Evolutionary conservation across 1,140 invertebrate genomes (phyloP).

Genomic region (Apis mellifera): DNA sequence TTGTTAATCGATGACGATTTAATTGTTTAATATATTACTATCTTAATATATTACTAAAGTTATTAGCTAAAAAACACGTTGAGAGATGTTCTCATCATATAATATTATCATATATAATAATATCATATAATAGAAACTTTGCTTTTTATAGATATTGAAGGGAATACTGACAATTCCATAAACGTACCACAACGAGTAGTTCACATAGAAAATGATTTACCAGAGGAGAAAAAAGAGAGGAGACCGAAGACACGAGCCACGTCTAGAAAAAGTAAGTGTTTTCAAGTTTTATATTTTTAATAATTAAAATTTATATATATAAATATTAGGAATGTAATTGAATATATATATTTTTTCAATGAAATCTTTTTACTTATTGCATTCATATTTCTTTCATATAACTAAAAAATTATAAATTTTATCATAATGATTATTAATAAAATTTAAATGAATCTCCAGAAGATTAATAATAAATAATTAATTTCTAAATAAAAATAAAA

Average conservation of each 20-base stretch:
- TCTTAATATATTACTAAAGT: too few species aligned
- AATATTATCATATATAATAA: neutral
- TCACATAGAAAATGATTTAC: neutral
- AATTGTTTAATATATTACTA: too few species aligned
- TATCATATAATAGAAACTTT: too few species aligned
- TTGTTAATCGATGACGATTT: too few species aligned
- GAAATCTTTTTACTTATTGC: neutral
- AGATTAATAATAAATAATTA: neutral
- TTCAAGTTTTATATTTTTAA: neutral
- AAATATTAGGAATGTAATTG: neutral
- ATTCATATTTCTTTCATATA: too few species aligned
- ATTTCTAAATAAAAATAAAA: neutral
- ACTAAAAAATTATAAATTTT: neutral
- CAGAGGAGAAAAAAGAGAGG: neutral
- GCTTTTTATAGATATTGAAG: neutral
- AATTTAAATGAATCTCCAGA: constrained; percentile 13
- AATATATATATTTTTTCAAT: neutral
- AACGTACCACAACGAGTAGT: neutral
- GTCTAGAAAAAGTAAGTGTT: constrained; percentile 20
- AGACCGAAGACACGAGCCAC: neutral
- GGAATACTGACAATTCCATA: neutral
- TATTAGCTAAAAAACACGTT: neutral
- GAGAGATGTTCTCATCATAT: neutral
- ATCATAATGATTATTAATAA: neutral
- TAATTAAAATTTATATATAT: neutral